These are phyloP conservation scores for Drosophila percnosoma DNA, from an alignment of 2,888 invertebrate genomes.

Conservation along the genomic window DNA sequence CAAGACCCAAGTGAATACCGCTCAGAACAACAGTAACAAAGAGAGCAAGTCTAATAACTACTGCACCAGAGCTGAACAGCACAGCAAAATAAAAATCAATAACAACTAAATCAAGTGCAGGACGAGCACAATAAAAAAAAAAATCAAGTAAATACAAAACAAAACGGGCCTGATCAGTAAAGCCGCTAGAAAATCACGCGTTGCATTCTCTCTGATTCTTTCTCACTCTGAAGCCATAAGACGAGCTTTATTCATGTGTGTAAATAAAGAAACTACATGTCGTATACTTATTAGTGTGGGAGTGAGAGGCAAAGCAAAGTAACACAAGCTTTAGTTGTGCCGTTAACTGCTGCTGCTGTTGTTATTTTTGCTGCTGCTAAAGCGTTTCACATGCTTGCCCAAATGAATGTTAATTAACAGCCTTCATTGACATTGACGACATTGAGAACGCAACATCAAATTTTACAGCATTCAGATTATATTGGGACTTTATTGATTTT, in stretches of 20 bases:
- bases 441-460: conserved; percentile 2
- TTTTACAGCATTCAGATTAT: conserved; percentile 14
- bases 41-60: conserved; percentile 16
- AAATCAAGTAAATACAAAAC: background rate
- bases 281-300: conserved; percentile 26
- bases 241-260: conserved; percentile 31
- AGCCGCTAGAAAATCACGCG: conserved; percentile 28
- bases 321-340: conserved; percentile 36
- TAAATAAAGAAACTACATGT: conserved; percentile 36
- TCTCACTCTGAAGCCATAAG: conserved; percentile 5
- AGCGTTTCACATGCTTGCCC: conserved; percentile 33
- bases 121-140: conserved; percentile 19
- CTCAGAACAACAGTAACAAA: conserved; percentile 34
- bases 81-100: conserved; percentile 54
- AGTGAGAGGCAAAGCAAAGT: conserved; percentile 8
- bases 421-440: conserved; percentile 46
- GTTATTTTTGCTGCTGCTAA: conserved; percentile 6
- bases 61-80: conserved; percentile 20
- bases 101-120: conserved; percentile 54
- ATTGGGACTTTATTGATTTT: conserved; percentile 71
- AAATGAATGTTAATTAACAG: conserved; percentile 53
- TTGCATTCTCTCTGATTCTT: conserved; percentile 5
- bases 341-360: conserved; percentile 29
- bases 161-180: conserved; percentile 36
- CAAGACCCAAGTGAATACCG: conserved; percentile 37